These are phyloP conservation scores for Aphis gossypii DNA, from an alignment of 1,140 invertebrate species.

Conservation along the genomic window DNA sequence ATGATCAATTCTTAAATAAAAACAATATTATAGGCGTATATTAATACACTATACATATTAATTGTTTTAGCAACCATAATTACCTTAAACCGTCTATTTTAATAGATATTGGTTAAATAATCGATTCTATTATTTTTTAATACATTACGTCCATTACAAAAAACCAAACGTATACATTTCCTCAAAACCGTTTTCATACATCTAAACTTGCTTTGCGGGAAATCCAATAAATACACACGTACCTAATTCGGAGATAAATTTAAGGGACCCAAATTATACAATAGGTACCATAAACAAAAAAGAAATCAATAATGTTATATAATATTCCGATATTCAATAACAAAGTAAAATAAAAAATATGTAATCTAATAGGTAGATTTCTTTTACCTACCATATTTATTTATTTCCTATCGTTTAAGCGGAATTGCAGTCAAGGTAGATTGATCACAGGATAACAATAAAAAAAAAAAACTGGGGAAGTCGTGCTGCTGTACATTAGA, in stretches of 20 bases:
- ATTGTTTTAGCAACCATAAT: not conserved
- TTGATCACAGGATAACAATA: not conserved
- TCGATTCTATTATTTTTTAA: not conserved
- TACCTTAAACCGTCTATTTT: not conserved
- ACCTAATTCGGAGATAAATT: not conserved
- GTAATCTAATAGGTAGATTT: not conserved
- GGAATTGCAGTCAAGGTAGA: slow-evolving; percentile 39
- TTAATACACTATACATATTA: not conserved
- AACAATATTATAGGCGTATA: not conserved
- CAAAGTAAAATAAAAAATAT: not conserved
- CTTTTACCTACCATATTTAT: not conserved
- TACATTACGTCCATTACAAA: not conserved
- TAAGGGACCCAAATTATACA: slow-evolving; percentile 31
- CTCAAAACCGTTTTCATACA: not conserved
- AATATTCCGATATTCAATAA: not conserved
- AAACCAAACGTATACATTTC: not conserved
- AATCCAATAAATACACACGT: not conserved
- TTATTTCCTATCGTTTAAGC: not conserved
- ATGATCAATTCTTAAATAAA: not conserved
- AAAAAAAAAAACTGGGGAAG: not conserved
- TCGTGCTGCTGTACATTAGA: not conserved
- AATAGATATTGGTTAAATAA: not conserved
- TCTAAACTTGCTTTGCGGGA: not conserved
- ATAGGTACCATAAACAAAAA: not conserved
- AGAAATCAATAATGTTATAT: not conserved